Evolutionary conservation across 2,888 invertebrate genomes (phyloP).

Genomic region (Caradrina kadenii): DNA sequence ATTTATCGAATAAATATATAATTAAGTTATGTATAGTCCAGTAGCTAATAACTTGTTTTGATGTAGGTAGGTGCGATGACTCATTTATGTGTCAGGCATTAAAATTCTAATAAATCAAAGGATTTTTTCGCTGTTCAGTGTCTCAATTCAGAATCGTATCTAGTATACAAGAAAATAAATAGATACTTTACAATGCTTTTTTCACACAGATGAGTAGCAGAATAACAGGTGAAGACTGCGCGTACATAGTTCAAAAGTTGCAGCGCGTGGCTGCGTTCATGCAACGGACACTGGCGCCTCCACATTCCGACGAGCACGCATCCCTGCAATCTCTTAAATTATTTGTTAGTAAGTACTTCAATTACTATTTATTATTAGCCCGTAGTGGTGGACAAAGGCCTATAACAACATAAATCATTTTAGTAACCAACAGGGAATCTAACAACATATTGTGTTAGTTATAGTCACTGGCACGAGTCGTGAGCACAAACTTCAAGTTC

Average conservation of each 20-base stretch:
- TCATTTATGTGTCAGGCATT: too few species aligned
- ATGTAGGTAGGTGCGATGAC: not conserved
- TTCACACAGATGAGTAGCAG: conserved; percentile 91
- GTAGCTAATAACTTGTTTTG: too few species aligned
- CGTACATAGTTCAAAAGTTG: conserved; percentile 93
- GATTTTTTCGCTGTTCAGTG: too few species aligned
- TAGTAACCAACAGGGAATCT: not conserved
- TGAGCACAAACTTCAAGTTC: too few species aligned
- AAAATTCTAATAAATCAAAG: too few species aligned
- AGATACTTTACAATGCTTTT: not conserved
- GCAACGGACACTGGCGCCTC: conserved; percentile 80
- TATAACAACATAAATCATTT: not conserved
- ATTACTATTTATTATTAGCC: not conserved
- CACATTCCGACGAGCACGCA: conserved; percentile 91
- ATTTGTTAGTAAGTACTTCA: conserved; percentile 90
- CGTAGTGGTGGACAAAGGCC: too few species aligned
- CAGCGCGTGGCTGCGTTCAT: conserved; percentile 94
- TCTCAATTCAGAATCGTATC: too few species aligned
- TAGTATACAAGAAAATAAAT: not conserved
- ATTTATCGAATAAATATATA: too few species aligned
- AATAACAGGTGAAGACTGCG: conserved; percentile 93
- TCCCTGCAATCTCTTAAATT: conserved; percentile 94
- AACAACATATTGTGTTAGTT: not conserved
- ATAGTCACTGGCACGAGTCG: too few species aligned
- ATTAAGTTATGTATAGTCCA: too few species aligned